Percentiles rank a stretch among this genome's conserved stretches.
Evolutionary conservation across 2,113 vertebrate species (phyloP).

Genomic region (Marcusenius ussheri): DNA sequence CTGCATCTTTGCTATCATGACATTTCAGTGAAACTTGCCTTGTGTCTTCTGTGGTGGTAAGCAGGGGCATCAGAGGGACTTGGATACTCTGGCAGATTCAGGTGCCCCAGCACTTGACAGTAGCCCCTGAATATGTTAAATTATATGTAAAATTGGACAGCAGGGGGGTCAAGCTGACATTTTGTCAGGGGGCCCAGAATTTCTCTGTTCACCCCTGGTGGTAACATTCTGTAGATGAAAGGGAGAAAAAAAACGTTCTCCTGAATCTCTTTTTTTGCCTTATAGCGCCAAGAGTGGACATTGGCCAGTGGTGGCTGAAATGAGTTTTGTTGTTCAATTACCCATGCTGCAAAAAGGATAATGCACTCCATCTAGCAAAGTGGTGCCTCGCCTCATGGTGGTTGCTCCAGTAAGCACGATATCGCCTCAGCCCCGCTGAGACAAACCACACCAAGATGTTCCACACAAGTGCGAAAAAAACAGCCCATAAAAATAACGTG

Average conservation of each 20-base stretch:
- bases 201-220: background rate
- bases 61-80: background rate
- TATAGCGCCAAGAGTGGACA: slow-evolving; percentile 35
- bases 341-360: slow-evolving; percentile 39
- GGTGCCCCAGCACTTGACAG: background rate
- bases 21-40: background rate
- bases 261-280: background rate
- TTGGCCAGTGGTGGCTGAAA: slow-evolving; percentile 52
- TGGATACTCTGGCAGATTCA: background rate
- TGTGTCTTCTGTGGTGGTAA: background rate
- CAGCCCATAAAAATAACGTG: slow-evolving; percentile 9
- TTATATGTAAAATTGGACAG: background rate
- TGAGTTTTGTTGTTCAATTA: slow-evolving; percentile 56
- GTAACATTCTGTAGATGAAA: background rate
- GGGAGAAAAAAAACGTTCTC: background rate
- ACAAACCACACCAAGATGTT: background rate
- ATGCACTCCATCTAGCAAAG: slow-evolving; percentile 39
- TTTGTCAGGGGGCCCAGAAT: background rate
- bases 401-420: background rate
- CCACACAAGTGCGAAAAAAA: background rate
- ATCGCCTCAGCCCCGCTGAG: background rate
- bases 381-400: background rate
- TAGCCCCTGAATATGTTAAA: background rate
- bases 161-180: background rate
- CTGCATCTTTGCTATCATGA: background rate